Evolutionary conservation across 1,140 invertebrate genomes (phyloP).

Genomic region (Orussus abietinus): DNA sequence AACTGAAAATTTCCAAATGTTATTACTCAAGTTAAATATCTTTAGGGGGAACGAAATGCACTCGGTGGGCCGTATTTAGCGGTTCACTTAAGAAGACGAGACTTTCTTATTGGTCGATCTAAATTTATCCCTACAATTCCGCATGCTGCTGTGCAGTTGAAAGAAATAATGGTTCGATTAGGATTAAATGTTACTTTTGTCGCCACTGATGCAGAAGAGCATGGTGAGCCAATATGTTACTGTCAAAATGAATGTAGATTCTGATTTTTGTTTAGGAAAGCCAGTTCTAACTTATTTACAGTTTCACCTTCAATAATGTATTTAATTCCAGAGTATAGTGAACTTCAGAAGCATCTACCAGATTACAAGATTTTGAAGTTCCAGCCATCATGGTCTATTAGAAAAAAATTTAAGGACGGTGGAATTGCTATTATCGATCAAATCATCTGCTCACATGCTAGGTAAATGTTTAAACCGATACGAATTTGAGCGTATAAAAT

Average conservation of each 20-base stretch:
- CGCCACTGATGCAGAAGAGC: constrained; percentile 70
- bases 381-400: constrained; percentile 44
- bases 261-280: neutral
- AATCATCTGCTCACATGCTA: constrained; percentile 86
- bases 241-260: constrained; percentile 31
- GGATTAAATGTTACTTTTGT: constrained; percentile 70
- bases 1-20: neutral
- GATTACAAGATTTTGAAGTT: constrained; percentile 54
- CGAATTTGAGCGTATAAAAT: too few species aligned
- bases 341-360: constrained; percentile 49
- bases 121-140: constrained; percentile 69
- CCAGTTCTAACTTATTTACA: constrained; percentile 13
- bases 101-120: constrained; percentile 70
- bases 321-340: constrained; percentile 52
- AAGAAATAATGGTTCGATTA: constrained; percentile 56
- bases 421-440: constrained; percentile 94
- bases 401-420: constrained; percentile 70
- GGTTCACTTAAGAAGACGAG: constrained; percentile 78
- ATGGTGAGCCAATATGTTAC: constrained; percentile 39
- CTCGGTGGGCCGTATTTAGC: constrained; percentile 74
- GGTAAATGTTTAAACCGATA: constrained; percentile 49
- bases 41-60: constrained; percentile 48
- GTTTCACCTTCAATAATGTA: constrained; percentile 1
- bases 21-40: constrained; percentile 5
- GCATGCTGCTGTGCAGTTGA: constrained; percentile 69